phyloP scores from a whole-genome alignment of 64 coral and sea anemone genomes.

The Hydrozoanthus tunicans region DNA sequence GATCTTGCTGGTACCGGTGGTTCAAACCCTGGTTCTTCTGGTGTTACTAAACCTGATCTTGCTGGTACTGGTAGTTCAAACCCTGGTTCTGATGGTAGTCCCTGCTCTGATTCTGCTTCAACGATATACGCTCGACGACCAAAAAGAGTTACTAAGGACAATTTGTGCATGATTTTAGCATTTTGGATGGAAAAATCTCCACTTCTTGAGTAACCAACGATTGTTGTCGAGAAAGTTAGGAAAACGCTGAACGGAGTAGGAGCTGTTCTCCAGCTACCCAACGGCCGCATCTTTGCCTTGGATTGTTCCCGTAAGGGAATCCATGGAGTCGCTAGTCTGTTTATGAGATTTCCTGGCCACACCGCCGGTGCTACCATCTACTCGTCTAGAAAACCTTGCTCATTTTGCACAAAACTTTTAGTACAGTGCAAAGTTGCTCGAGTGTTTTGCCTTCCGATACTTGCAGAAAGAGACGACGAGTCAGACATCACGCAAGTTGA shows the following conservation, averaged over 20 bases:
- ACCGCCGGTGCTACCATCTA: constrained; percentile 25
- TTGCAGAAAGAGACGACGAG: constrained; percentile 35
- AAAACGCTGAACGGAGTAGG: constrained; percentile 25
- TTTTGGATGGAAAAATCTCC: constrained; percentile 79
- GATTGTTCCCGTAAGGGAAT: constrained; percentile 65
- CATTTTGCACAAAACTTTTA: constrained; percentile 65
- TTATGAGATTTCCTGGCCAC: constrained; percentile 33
- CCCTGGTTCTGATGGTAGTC: no score
- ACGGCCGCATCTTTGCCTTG: constrained; percentile 56
- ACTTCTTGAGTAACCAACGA: background rate
- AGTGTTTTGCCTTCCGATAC: constrained; percentile 71
- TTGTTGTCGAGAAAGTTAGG: background rate
- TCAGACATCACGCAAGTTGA: constrained; percentile 41
- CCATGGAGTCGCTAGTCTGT: constrained; percentile 55
- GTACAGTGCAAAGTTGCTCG: constrained; percentile 56
- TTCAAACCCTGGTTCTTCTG: no score
- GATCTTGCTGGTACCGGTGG: no score
- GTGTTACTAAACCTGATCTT: no score
- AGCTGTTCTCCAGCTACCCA: constrained; percentile 51
- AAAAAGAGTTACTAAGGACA: constrained; percentile 35
- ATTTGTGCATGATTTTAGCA: constrained; percentile 59
- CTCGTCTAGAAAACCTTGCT: constrained; percentile 73
- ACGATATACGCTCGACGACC: background rate
- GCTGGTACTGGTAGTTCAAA: no score
- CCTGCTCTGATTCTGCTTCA: no score